Evolutionary conservation across 2,113 vertebrate genomes (phyloP).

Genomic region (Gila orcuttii): DNA sequence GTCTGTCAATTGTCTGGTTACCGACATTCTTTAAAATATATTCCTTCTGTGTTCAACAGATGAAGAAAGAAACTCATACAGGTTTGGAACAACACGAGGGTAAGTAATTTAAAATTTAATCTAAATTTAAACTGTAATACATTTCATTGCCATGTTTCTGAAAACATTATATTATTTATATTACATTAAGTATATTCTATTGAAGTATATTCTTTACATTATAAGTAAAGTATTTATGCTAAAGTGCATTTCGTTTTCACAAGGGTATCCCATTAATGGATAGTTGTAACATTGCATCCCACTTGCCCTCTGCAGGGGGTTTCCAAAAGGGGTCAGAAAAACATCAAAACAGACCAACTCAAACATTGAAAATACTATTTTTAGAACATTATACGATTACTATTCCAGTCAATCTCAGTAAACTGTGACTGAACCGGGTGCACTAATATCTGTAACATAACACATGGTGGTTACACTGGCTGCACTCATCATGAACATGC

Average conservation of each 20-base stretch:
- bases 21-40: no score
- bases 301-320: neutral
- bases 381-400: neutral
- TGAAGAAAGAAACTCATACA: neutral
- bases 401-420: neutral
- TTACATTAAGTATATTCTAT: neutral
- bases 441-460: neutral
- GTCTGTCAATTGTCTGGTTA: no score
- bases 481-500: neutral
- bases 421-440: neutral
- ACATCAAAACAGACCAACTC: slow-evolving; percentile 9
- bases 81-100: neutral
- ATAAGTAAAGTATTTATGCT: neutral
- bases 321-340: neutral
- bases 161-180: neutral
- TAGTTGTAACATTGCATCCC: neutral
- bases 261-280: neutral
- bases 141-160: neutral
- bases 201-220: neutral
- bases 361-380: neutral
- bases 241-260: neutral
- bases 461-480: slow-evolving; percentile 2
- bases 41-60: neutral
- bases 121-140: neutral
- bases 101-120: neutral